A percentile compares a stretch with the other conserved stretches of the same genome.
phyloP scores from a whole-genome alignment of 2,888 invertebrate genomes.

The Nemurella pictetii region DNA sequence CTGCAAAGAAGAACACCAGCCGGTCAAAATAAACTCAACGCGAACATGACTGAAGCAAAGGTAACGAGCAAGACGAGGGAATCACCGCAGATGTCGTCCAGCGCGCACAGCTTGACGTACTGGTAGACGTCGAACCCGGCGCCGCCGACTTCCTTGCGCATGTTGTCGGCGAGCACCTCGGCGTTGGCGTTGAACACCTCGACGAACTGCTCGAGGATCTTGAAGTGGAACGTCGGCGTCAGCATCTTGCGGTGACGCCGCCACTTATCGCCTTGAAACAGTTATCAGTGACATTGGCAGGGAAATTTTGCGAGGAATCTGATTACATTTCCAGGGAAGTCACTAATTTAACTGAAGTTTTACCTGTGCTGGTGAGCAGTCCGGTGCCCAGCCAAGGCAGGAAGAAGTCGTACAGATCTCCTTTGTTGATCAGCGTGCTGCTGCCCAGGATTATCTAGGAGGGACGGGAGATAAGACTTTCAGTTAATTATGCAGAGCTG shows the following conservation, averaged over 20 bases:
- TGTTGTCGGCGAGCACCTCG: conserved; percentile 59
- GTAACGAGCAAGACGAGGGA: neutral
- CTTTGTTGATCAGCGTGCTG: neutral
- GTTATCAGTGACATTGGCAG: conserved; percentile 30
- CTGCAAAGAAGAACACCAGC: neutral
- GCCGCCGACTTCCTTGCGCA: conserved; percentile 53
- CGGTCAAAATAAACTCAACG: too few species aligned
- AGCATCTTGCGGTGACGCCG: conserved; percentile 67
- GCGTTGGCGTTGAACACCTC: conserved; percentile 69
- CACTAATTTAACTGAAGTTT: neutral
- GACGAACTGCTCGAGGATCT: conserved; percentile 72
- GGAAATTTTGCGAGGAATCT: too few species aligned
- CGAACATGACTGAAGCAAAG: neutral
- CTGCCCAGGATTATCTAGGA: conserved; percentile 3
- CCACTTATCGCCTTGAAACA: conserved; percentile 61
- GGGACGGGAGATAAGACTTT: too few species aligned
- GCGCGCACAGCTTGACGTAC: conserved; percentile 41
- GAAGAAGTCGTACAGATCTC: neutral
- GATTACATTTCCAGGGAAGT: neutral
- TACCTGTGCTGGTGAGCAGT: conserved; percentile 22
- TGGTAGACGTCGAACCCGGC: conserved; percentile 53
- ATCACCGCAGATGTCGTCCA: conserved; percentile 45
- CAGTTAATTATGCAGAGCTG: too few species aligned
- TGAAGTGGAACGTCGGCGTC: conserved; percentile 79
- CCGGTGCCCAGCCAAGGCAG: conserved; percentile 11